Conservation (phyloP, 2,888 invertebrate genomes). For the Oscheius sp. region DNA sequence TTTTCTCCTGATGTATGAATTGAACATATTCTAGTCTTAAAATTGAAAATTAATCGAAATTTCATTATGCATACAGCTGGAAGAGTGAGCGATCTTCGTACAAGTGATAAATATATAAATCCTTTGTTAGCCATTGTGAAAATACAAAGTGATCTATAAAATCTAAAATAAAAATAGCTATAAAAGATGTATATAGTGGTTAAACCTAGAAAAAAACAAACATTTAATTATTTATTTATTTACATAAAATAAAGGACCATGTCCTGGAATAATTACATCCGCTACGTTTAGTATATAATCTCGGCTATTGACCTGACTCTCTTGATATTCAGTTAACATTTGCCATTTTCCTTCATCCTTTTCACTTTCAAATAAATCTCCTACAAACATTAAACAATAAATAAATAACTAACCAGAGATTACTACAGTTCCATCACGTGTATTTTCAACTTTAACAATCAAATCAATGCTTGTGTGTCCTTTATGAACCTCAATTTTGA, state of each 20-base stretch:
- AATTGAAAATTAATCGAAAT: too few relatives aligned
- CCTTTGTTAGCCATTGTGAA: too few relatives aligned
- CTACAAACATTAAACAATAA: neutral
- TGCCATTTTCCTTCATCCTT: constrained; percentile 31
- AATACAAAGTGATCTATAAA: too few relatives aligned
- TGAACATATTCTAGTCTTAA: too few relatives aligned
- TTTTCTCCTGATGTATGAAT: too few relatives aligned
- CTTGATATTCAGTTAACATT: constrained; percentile 8
- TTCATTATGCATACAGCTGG: too few relatives aligned
- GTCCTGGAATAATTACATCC: constrained; percentile 43
- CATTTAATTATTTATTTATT: too few relatives aligned
- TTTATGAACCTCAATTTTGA: constrained; percentile 32
- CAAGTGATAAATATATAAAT: too few relatives aligned
- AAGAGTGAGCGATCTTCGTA: neutral
- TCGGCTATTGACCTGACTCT: constrained; percentile 26
- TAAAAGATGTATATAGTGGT: too few relatives aligned
- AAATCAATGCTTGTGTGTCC: constrained; percentile 46
- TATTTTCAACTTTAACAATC: constrained; percentile 22
- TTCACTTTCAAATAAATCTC: constrained; percentile 44
- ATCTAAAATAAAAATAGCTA: too few relatives aligned
- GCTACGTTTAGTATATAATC: constrained; percentile 30
- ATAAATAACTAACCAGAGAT: constrained; percentile 26
- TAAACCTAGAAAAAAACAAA: too few relatives aligned
- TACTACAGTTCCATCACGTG: constrained; percentile 8
- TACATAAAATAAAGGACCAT: constrained; percentile 36